Conservation (phyloP, 2,113 vertebrate species). For the Cariama cristata region DNA sequence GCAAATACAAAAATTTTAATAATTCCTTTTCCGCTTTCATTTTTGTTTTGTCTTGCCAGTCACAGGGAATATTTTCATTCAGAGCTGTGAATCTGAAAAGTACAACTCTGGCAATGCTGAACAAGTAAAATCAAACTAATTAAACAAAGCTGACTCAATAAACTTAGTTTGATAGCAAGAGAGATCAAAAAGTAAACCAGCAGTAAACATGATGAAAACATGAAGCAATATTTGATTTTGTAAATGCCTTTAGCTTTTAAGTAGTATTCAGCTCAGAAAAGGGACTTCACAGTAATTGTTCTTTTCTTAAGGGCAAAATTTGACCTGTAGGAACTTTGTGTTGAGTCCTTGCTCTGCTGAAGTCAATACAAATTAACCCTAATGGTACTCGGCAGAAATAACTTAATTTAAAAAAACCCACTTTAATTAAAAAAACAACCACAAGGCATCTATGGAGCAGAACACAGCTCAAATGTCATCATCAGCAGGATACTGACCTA, state of each 20-base stretch:
- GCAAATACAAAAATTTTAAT: constrained; percentile 24
- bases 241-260: neutral
- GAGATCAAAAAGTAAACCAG: neutral
- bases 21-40: constrained; percentile 15
- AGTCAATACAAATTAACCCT: neutral
- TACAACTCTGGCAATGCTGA: constrained; percentile 26
- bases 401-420: neutral
- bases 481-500: neutral
- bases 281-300: neutral
- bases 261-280: neutral
- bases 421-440: neutral
- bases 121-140: constrained; percentile 51
- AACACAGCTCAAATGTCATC: neutral
- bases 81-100: constrained; percentile 39
- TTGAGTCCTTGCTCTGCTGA: neutral
- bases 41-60: constrained; percentile 38
- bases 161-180: neutral
- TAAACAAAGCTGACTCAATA: constrained; percentile 38
- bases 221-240: neutral
- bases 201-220: neutral
- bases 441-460: neutral
- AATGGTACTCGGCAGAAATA: neutral
- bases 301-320: neutral
- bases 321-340: neutral
- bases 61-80: constrained; percentile 41